Conservation (phyloP, 2,113 vertebrate genomes). For the Strix aluco region DNA sequence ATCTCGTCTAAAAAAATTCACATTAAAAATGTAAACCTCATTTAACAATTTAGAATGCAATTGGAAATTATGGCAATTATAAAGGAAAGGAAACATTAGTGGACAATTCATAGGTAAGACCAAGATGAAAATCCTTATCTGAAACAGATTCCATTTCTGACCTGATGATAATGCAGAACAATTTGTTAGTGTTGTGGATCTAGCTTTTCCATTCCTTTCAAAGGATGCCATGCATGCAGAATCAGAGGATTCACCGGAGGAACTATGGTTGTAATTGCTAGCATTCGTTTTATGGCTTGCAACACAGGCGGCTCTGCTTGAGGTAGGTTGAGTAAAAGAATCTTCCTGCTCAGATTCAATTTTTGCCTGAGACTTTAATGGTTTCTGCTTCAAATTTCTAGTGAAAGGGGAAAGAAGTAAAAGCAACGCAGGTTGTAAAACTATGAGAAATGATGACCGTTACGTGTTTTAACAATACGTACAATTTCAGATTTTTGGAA, state of each 20-base stretch:
- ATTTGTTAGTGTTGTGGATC: slow-evolving; percentile 44
- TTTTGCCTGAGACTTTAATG: slow-evolving; percentile 84
- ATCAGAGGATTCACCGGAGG: slow-evolving; percentile 81
- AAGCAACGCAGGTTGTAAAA: neutral
- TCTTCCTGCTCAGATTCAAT: slow-evolving; percentile 69
- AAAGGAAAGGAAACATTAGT: neutral
- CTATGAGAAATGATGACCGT: neutral
- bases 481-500: neutral
- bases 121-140: neutral
- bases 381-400: slow-evolving; percentile 78
- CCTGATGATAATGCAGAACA: slow-evolving; percentile 78
- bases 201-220: slow-evolving; percentile 71
- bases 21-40: accelerated
- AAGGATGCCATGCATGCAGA: slow-evolving; percentile 52
- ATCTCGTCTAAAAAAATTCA: accelerated
- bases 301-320: slow-evolving; percentile 75
- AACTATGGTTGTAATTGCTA: slow-evolving; percentile 49
- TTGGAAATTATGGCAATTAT: neutral
- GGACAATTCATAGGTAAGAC: neutral
- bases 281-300: slow-evolving; percentile 29
- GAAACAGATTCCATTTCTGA: slow-evolving; percentile 50
- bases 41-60: neutral
- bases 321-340: slow-evolving; percentile 84
- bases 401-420: slow-evolving; percentile 45
- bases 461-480: neutral